Base-by-base conservation (phyloP, 2,888 invertebrate species). In the Agrenia bidenticulata region DNA sequence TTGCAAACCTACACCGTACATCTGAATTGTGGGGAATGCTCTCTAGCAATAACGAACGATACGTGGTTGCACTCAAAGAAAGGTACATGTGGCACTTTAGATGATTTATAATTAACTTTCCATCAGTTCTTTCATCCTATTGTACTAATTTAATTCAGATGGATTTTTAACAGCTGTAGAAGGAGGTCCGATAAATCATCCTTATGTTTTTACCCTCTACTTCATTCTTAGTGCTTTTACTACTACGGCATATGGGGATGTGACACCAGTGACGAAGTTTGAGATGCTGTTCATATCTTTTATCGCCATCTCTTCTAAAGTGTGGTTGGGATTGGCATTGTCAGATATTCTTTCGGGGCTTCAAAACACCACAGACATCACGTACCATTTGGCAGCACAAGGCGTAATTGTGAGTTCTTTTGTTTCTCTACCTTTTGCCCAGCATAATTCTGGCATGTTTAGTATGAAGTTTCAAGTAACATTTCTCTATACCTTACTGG, bases 301-400 rank as follows among this genome's bases (percentile, higher is more conserved):
- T 2, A 50, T 63, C n/a, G 65, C 66, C 11, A 54, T 66, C 19
- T 63, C 63, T 2, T 69, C 69, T 19, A 49, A 66, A 39, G 42
- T 69, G 23, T 69, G 65, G 65, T 45, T 66, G 15, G 65, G 65
- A 0, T 17, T 69, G 23, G 63, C 59, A 13, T 60, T 69, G 15
- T 63, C 66, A 2, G 66, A 69, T 27, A 60, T 69, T 27, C 37
- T 69, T 17, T 66, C 66, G 2, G 66, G 69, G 2, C 27, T 66
- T 2, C 65, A 66, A 24, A 66, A 63, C 32, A 59, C 50, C 7
- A 49, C 61, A 11, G 65, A 69, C 41, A 37, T 55, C 9, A 59
- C 65, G 9, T 69, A 63, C 50, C 69, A 69, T 53, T 55, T 69
- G 19, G 59, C 65, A 11, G 69, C 65, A 1, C 65, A 69, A 42